These are phyloP conservation scores for Drosophila peninsularis DNA, from an alignment of 2,888 invertebrate species.

Conservation along the genomic window DNA sequence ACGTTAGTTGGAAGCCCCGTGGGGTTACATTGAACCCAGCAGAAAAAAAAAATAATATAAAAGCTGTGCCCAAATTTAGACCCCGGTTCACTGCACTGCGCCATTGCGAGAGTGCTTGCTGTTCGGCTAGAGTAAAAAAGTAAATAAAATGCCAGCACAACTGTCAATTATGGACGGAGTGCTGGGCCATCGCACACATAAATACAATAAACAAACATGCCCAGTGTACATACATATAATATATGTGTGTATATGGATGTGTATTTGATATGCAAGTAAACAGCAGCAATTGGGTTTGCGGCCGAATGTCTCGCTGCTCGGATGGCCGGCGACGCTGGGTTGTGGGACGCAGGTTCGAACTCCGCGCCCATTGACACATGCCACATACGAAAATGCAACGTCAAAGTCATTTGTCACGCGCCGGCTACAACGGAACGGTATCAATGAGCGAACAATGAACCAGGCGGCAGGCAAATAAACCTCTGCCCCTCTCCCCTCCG, in stretches of 20 bases:
- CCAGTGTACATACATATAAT: not conserved
- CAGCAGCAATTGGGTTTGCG: conserved; percentile 73
- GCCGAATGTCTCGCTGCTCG: conserved; percentile 27
- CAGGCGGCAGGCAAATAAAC: conserved; percentile 59
- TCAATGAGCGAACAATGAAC: conserved; percentile 76
- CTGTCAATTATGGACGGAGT: conserved; percentile 71
- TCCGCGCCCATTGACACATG: conserved; percentile 60
- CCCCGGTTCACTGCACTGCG: conserved; percentile 66
- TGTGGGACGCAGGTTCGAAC: conserved; percentile 11
- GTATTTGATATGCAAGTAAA: conserved; percentile 40
- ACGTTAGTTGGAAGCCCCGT: conserved; percentile 59
- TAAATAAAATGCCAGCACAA: conserved; percentile 70
- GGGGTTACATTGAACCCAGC: conserved; percentile 72
- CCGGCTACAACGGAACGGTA: conserved; percentile 57
- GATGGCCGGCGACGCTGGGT: conserved; percentile 59
- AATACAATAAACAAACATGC: conserved; percentile 38
- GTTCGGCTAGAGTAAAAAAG: conserved; percentile 46
- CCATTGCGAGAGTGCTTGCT: conserved; percentile 10
- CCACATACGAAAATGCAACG: conserved; percentile 69
- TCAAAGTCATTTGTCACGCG: conserved; percentile 80
- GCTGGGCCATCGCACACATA: conserved; percentile 47
- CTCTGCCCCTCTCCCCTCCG: not conserved
- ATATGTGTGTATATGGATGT: conserved; percentile 24
- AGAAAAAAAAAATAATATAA: conserved; percentile 34
- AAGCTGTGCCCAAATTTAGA: conserved; percentile 75